Conservation (phyloP, 1,140 invertebrate genomes). For the Heliconius nattereri region DNA sequence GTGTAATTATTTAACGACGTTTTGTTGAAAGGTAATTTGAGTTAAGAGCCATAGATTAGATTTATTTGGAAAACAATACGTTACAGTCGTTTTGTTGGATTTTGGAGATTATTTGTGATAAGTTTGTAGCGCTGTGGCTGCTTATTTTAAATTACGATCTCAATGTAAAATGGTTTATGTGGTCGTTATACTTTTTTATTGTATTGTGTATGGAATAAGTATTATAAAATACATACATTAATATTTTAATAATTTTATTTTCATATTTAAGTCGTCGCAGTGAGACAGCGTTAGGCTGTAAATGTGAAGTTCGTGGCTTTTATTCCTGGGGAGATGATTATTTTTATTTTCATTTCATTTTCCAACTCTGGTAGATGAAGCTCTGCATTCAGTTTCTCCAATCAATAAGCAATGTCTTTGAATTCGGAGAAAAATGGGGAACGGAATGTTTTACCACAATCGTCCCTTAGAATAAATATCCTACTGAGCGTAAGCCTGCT, state of each 20-base stretch:
- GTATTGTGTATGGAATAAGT: too few relatives aligned
- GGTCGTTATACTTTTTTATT: not conserved
- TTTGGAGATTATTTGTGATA: not conserved
- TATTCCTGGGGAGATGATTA: not conserved
- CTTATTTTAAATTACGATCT: not conserved
- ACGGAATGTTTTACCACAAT: not conserved
- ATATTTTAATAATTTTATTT: too few relatives aligned
- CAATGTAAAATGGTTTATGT: not conserved
- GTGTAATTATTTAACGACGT: slow-evolving; percentile 67
- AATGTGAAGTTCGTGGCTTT: not conserved
- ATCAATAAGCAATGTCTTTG: not conserved
- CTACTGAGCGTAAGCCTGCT: not conserved
- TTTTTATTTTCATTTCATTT: not conserved
- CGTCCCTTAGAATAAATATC: not conserved
- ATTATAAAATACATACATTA: too few relatives aligned
- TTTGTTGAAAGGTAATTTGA: slow-evolving; percentile 75
- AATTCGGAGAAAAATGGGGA: not conserved
- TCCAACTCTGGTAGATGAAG: not conserved
- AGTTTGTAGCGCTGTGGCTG: not conserved
- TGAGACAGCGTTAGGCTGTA: not conserved
- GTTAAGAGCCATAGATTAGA: slow-evolving; percentile 56
- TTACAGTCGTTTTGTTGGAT: slow-evolving; percentile 2
- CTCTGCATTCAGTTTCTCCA: not conserved
- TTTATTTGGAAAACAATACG: slow-evolving; percentile 61
- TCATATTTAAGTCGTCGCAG: not conserved